Evolutionary conservation across 1,140 invertebrate species (phyloP).

Genomic region (Ceratosolen solmsi): DNA sequence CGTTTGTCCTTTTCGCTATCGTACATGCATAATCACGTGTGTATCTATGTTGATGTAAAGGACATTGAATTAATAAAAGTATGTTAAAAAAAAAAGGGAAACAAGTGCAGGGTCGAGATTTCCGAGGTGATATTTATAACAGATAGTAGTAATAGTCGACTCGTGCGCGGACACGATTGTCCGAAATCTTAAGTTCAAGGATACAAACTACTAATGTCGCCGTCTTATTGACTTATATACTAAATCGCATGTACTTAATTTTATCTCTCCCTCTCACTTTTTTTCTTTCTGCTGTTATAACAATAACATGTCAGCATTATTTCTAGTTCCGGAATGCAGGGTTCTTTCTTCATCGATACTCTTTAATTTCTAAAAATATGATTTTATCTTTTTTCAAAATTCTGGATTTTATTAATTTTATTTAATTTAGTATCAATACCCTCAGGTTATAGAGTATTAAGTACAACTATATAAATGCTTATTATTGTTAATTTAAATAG

Average conservation of each 20-base stretch:
- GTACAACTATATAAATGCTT: too few species aligned
- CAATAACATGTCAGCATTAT: background rate
- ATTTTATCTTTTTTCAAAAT: too few species aligned
- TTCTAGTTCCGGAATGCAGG: background rate
- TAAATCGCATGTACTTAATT: background rate
- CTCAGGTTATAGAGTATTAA: too few species aligned
- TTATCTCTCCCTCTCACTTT: constrained; percentile 5
- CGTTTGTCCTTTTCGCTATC: too few species aligned
- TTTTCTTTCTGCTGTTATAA: background rate
- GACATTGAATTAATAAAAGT: too few species aligned
- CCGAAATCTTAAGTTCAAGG: constrained; percentile 61
- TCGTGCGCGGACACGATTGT: background rate
- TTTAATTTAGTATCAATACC: too few species aligned
- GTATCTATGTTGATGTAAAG: too few species aligned
- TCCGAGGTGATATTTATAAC: background rate
- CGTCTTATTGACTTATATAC: constrained; percentile 55
- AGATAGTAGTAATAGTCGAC: background rate
- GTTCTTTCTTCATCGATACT: background rate
- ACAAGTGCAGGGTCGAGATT: background rate
- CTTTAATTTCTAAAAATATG: too few species aligned
- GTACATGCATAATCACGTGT: too few species aligned
- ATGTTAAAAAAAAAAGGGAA: too few species aligned
- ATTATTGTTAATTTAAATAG: too few species aligned
- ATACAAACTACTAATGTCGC: constrained; percentile 13
- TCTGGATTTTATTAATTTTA: too few species aligned